Conservation (phyloP, 2,888 invertebrate genomes). For the Eremobia ochroleuca region DNA sequence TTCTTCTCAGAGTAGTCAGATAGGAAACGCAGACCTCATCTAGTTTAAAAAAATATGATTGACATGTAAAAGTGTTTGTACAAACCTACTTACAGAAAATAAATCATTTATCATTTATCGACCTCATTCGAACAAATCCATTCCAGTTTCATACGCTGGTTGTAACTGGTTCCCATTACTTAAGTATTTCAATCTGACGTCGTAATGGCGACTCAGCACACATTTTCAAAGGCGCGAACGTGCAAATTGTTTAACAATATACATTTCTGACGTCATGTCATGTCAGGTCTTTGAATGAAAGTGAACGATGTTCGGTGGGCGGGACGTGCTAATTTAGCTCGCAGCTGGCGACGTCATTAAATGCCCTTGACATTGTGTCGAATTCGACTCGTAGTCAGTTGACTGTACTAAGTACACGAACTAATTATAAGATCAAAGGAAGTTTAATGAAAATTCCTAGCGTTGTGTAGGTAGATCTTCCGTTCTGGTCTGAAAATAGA, state of each 20-base stretch:
- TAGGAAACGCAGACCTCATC: too few species aligned
- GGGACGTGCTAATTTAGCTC: conserved; percentile 62
- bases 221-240: conserved; percentile 26
- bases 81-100: too few species aligned
- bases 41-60: too few species aligned
- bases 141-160: conserved; percentile 16
- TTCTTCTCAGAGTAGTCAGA: too few species aligned
- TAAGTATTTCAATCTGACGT: conserved; percentile 6
- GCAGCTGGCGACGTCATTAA: conserved; percentile 38
- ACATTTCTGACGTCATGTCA: conserved; percentile 41
- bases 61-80: too few species aligned
- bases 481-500: not conserved
- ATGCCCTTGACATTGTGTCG: conserved; percentile 68
- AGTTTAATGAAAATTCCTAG: conserved; percentile 10
- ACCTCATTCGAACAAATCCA: conserved; percentile 2
- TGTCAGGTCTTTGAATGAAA: conserved; percentile 62
- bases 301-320: conserved; percentile 58
- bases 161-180: conserved; percentile 11
- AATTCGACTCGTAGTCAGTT: conserved; percentile 19
- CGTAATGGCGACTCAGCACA: conserved; percentile 1
- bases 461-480: not conserved
- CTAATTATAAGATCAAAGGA: conserved; percentile 23
- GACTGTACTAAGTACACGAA: conserved; percentile 18
- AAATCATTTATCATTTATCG: too few species aligned
- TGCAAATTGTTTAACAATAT: conserved; percentile 58